Conservation (phyloP, 2,797 vertebrate species). For the Aldrovandia affinis region DNA sequence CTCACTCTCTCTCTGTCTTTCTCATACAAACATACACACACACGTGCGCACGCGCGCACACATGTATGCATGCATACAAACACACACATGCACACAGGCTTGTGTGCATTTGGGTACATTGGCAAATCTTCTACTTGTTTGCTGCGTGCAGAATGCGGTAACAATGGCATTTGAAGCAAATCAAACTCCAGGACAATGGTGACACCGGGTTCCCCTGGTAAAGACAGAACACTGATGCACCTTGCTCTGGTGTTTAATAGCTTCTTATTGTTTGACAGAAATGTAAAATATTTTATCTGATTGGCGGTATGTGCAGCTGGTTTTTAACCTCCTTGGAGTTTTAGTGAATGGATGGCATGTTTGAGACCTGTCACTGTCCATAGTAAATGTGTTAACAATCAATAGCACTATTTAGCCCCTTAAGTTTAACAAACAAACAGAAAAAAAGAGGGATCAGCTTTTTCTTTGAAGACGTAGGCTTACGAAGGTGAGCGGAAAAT, state of each 20-base stretch:
- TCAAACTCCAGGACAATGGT: background rate
- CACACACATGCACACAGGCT: background rate
- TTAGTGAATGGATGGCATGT: conserved; percentile 3
- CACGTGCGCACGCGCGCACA: background rate
- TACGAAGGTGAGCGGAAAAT: conserved; percentile 8
- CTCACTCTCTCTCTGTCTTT: conserved; percentile 6
- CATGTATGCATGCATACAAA: no score
- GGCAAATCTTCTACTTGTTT: background rate
- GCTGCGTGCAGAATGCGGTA: background rate
- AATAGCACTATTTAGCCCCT: background rate
- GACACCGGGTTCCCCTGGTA: background rate
- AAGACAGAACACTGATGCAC: background rate
- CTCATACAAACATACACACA: background rate
- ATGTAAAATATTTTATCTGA: background rate
- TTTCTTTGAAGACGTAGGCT: conserved; percentile 17
- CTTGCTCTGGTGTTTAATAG: no score
- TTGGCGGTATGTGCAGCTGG: background rate
- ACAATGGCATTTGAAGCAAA: background rate
- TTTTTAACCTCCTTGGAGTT: background rate
- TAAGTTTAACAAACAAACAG: conserved; percentile 1
- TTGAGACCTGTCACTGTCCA: background rate
- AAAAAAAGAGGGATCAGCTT: conserved; percentile 22
- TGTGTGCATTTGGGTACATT: background rate
- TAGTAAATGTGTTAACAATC: background rate
- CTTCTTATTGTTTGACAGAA: background rate